Evolutionary conservation across 1,140 invertebrate species (phyloP), one percentile per base, ranked within the genome.

Genomic region (Drosophila bifasciata): DNA sequence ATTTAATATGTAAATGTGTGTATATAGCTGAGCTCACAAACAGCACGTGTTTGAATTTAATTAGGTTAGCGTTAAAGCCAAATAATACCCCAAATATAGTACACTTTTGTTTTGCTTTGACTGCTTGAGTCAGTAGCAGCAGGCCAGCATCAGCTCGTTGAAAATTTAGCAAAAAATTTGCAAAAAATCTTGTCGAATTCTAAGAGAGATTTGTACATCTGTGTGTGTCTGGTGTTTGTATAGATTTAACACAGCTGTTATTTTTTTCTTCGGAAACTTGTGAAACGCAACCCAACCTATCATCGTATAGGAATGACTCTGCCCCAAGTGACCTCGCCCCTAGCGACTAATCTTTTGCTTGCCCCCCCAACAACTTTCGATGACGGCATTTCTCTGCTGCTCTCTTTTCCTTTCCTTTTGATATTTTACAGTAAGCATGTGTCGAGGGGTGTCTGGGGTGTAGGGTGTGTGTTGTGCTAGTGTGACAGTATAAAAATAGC

Each of bases 11-110:
- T 32, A 32, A 32, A 32, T 32, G 16, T 9, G 15, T 17, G 19
- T 36, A 16, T 17, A 41, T 57, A 32, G 13, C 43, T 40, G 44
- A 51, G 52, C 44, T 39, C 16, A 50, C 48, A 46, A 48, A 28
- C 7, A 50, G 58, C 76, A 84, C 72, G 79, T 79, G 80, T 79
- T 79, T 76, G 44, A 59, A 66, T 71, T 75, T 52, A 83, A 84
- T 83, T 83, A 48, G 76, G 79, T 76, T 76, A 75, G 32, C 60
- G 41, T 55, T 45, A 63, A 52, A 62, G 40, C 32, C 39, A 71
- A 72, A 63, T 50, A 73, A 32, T 68, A 16, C 28, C 39, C 28
- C 13, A 36, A 36, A 13, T 36, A 36, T 1, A 13, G 11, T 36
- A 36, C 11, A 36, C 32, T 53, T 52, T 39, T 66, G 39, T 45